Evolutionary conservation across 2,113 vertebrate species (phyloP), one percentile per base, ranked within the genome.

Genomic region (Pelobates fuscus): DNA sequence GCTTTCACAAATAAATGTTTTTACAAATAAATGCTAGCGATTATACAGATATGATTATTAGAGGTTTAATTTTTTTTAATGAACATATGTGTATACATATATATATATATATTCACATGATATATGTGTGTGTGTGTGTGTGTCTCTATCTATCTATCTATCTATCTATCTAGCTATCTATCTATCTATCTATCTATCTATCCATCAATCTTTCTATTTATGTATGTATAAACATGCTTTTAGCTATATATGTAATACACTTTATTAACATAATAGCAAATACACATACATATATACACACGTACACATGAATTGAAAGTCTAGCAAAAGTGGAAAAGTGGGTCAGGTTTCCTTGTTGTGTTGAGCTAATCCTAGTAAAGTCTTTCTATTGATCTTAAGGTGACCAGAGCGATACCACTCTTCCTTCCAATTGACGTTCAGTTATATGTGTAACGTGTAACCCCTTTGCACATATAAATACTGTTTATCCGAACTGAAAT

Each of bases 321-420:
- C 62, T 75, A 82, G 77, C 70, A 27, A 83, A 71, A 71, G 18
- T 80, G 69, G 61, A 78, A 82, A 87, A 87, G 29, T 85, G 82
- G 82, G 82, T 83, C 83, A 81, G 74, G 59, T 89, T 89, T 86
- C 83, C 37, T 65, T 55, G 77, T 85, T 78, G 84, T 71, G 69
- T 67, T n/a, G 69, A 80, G 27, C 67, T 84, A 77, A 37, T 78
- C 67, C 74, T 41, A 17, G 30, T 76, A 74, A 77, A 84, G 66
- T 71, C 52, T 82, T 78, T 0, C 7, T 32, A 15, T 62, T 71
- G 52, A 37, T 80, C 54, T 66, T 80, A 37, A 77, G 73, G 76
- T 0, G 76, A 78, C 71, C 43, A 59, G 24, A 73, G 63, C 71
- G 64, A 25, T 14, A 17, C 32, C 71, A 70, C 64, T 69, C 74